Conservation (phyloP, 2,888 invertebrate genomes). For the Lepidochitona cinerea region DNA sequence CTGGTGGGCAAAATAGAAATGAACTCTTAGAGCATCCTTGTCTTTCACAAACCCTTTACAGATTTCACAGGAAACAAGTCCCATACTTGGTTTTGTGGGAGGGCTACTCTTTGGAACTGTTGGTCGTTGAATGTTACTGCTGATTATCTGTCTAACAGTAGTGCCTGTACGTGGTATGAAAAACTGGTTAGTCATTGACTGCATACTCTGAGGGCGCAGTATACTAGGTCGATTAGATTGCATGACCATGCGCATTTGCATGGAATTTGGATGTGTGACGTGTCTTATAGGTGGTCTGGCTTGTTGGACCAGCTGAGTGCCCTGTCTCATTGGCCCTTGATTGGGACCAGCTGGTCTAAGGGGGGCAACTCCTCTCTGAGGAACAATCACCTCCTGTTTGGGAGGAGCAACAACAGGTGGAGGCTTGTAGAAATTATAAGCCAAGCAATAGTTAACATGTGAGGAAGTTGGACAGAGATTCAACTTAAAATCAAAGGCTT, state of each 20-base stretch:
- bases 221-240: background rate
- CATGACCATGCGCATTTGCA: background rate
- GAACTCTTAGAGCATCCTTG: conserved; percentile 91
- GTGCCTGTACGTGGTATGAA: background rate
- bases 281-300: background rate
- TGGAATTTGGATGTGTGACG: background rate
- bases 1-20: conserved; percentile 99
- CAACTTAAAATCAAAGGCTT: conserved; percentile 89
- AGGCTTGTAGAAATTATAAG: conserved; percentile 54
- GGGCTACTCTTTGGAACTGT: background rate
- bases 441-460: conserved; percentile 59
- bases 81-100: background rate
- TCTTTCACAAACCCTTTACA: conserved; percentile 98
- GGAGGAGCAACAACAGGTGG: background rate
- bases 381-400: background rate
- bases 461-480: conserved; percentile 80
- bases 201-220: background rate
- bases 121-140: background rate
- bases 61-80: conserved; percentile 81
- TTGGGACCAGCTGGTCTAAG: background rate
- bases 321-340: background rate
- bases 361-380: background rate
- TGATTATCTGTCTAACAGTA: background rate
- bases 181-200: background rate
- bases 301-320: background rate